Conservation (phyloP, 30 jellyfish, hydroid and myxozoan genomes). For the Aurelia coerulea region DNA sequence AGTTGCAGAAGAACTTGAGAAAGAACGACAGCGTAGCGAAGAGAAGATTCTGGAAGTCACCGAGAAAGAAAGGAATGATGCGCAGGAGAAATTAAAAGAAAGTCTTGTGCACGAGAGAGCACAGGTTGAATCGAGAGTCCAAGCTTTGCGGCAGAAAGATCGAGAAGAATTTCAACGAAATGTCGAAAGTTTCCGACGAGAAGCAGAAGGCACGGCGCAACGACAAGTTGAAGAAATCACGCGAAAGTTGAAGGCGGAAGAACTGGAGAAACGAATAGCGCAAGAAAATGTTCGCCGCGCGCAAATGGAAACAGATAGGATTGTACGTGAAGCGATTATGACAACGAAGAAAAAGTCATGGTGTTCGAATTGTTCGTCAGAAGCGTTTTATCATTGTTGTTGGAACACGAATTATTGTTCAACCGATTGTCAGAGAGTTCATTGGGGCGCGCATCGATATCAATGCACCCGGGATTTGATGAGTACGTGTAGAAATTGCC, state of each 20-base stretch:
- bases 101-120: conserved; percentile 69
- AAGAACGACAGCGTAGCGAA: conserved; percentile 70
- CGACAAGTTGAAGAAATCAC: conserved; percentile 85
- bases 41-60: conserved; percentile 57
- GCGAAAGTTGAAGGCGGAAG: conserved; percentile 90
- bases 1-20: conserved; percentile 81
- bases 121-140: conserved; percentile 71
- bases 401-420: conserved; percentile 98
- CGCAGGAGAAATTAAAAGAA: conserved; percentile 53
- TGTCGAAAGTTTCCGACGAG: conserved; percentile 78
- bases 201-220: conserved; percentile 76
- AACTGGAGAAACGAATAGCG: conserved; percentile 78
- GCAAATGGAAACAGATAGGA: conserved; percentile 86
- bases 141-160: conserved; percentile 72
- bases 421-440: conserved; percentile 94
- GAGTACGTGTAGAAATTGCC: conserved; percentile 96
- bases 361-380: conserved; percentile 94
- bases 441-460: conserved; percentile 96
- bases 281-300: conserved; percentile 84
- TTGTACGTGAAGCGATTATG: conserved; percentile 76
- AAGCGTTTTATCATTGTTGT: conserved; percentile 97
- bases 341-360: conserved; percentile 94
- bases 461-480: conserved; percentile 97
- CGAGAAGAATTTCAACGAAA: conserved; percentile 89
- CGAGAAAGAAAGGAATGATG: conserved; percentile 74